Percentiles rank a stretch among this genome's conserved stretches.
Evolutionary conservation across 1,140 invertebrate genomes (phyloP).

Genomic region (Drosophila suzukii): DNA sequence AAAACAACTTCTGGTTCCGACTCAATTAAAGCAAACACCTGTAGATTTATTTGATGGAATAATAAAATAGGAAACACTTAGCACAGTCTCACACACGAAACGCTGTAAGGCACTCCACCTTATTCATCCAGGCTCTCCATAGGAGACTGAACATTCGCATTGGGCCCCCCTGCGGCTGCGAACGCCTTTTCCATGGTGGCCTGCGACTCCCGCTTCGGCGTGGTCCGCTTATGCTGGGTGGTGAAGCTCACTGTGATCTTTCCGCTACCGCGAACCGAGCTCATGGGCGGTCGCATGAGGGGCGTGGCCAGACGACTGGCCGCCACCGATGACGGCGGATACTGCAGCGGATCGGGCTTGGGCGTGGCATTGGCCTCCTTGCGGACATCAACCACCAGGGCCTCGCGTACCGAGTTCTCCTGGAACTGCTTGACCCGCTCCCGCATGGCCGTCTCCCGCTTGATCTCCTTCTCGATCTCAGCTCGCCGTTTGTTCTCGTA

Average conservation of each 20-base stretch:
- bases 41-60: conserved; percentile 20
- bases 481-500: conserved; percentile 72
- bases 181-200: conserved; percentile 63
- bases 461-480: conserved; percentile 75
- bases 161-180: conserved; percentile 30
- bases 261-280: conserved; percentile 59
- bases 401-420: conserved; percentile 63
- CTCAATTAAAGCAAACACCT: conserved; percentile 19
- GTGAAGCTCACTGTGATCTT: conserved; percentile 71
- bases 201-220: conserved; percentile 79
- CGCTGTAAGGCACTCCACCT: not conserved
- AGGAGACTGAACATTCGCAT: conserved; percentile 18
- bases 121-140: conserved; percentile 39
- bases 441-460: conserved; percentile 72
- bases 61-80: conserved; percentile 32
- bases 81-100: conserved; percentile 19
- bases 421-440: conserved; percentile 79
- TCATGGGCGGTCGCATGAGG: conserved; percentile 60
- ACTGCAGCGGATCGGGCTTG: conserved; percentile 10
- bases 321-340: conserved; percentile 12
- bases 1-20: not conserved
- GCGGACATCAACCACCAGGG: conserved; percentile 69
- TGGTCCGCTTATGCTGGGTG: conserved; percentile 55
- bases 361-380: conserved; percentile 60
- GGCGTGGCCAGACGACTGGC: conserved; percentile 62